These are phyloP conservation scores for Tiphia femorata DNA, from an alignment of 2,888 invertebrate genomes.

Conservation along the genomic window DNA sequence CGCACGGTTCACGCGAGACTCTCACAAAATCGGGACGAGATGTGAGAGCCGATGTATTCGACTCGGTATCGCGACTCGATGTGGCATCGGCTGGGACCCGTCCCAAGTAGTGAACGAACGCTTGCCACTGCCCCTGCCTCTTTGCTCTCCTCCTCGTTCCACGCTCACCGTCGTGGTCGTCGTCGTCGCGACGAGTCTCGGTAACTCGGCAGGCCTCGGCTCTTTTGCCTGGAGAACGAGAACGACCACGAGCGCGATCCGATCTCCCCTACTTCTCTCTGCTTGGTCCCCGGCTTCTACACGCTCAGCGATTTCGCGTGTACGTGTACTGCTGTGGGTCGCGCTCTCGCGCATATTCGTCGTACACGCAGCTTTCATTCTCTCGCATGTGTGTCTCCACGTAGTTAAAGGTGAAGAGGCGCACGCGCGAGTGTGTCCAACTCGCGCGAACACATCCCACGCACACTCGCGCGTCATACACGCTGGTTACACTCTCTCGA, in stretches of 20 bases:
- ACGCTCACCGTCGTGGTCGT: conserved; percentile 23
- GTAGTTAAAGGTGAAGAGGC: too few species aligned
- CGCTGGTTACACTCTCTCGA: too few species aligned
- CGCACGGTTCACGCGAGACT: too few species aligned
- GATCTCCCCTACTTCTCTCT: conserved; percentile 31
- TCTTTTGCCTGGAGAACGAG: conserved; percentile 48
- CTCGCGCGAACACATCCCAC: too few species aligned
- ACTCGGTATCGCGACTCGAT: conserved; percentile 53
- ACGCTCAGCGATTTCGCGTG: neutral
- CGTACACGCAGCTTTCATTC: conserved; percentile 21
- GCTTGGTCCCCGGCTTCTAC: conserved; percentile 18
- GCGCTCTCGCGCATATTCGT: conserved; percentile 15
- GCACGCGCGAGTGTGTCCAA: too few species aligned
- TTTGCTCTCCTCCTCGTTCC: conserved; percentile 9
- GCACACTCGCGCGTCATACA: too few species aligned
- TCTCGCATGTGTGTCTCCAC: conserved; percentile 6
- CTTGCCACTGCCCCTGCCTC: conserved; percentile 37
- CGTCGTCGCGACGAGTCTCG: conserved; percentile 21
- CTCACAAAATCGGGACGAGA: too few species aligned
- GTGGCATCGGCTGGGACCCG: conserved; percentile 48
- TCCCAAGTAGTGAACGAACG: conserved; percentile 51
- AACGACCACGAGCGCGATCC: too few species aligned
- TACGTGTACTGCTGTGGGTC: neutral
- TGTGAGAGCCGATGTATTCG: conserved; percentile 48
- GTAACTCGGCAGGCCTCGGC: conserved; percentile 24